Base-by-base conservation (phyloP, 2,888 invertebrate species). In the Volucella zonaria region DNA sequence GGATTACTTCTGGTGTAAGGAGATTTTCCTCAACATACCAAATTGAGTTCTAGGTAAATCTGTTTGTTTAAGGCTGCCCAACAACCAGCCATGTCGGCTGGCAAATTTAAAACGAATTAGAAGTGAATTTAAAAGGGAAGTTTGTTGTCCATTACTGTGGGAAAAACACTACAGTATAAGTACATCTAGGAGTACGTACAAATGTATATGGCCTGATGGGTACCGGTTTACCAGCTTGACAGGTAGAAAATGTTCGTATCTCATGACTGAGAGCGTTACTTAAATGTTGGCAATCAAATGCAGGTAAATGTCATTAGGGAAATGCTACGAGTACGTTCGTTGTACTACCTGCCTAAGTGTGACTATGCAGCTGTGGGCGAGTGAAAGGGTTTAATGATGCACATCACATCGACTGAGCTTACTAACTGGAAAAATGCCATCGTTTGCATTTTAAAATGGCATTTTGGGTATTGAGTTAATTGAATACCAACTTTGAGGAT, bases 221-320 rank as follows among this genome's bases (percentile, higher is more conserved):
- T 6, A 31, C 31, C 0, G 6, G 31, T 31, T 31, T 31, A 31
- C 31, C 6, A 31, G 31, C 31, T 31, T 6, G 31, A 31, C 31
- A 31, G 31, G 31, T 31, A 31, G 31, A 31, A 31, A 31, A 31
- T 6, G 31, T 31, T 31, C 31, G 14, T 23, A 45, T n/a, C 45
- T 66, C 64, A 59, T 68, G 56, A 62, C 43, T 56, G 52, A 56
- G 8, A 51, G 62, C 18, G 45, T 64, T 38, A 59, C 73, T 74
- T 78, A 68, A 82, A 64, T 54, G 74, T 74, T 74, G 68, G 82
- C 82, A 78, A 78, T 82, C 74, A 74, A 79, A 78, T 79, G 79
- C 82, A 82, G 82, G 64, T 58, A 79, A 79, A 78, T 68, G 79
- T 74, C 79, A 79, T 82, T 82, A 82, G 78, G 78, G 67, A 78